Evolutionary conservation across 2,888 invertebrate genomes (phyloP).

Genomic region (Tachina grossa): DNA sequence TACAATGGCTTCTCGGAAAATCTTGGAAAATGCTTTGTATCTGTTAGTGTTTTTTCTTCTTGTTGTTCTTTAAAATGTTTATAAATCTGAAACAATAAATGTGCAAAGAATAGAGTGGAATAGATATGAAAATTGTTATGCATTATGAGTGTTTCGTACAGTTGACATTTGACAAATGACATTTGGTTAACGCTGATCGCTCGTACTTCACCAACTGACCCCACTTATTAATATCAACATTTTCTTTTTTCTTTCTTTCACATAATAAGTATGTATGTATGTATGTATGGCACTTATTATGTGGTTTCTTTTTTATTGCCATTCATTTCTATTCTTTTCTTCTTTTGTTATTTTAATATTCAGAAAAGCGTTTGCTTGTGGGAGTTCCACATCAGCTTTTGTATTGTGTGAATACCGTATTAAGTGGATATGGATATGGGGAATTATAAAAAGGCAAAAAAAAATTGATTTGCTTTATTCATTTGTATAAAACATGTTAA

Average conservation of each 20-base stretch:
- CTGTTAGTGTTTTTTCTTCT: background rate
- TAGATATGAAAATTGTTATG: conserved; percentile 60
- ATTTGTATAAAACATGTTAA: background rate
- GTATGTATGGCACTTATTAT: background rate
- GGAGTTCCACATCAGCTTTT: background rate
- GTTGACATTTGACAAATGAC: conserved; percentile 74
- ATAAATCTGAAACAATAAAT: conserved; percentile 33
- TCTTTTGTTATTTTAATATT: conserved; percentile 27
- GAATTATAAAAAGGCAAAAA: background rate
- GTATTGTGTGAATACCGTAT: background rate
- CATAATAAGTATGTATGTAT: too few relatives aligned
- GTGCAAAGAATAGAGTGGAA: conserved; percentile 10
- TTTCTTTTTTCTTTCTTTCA: background rate
- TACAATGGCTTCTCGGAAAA: background rate
- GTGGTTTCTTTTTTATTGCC: background rate
- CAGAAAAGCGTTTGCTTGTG: conserved; percentile 25
- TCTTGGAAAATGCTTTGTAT: conserved; percentile 13
- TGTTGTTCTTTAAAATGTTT: background rate
- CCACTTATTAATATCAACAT: conserved; percentile 67
- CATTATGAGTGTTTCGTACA: conserved; percentile 69
- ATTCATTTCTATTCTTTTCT: background rate
- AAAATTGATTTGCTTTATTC: background rate
- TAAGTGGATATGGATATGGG: background rate
- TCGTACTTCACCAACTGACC: conserved; percentile 73
- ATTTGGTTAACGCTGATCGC: conserved; percentile 70